These are phyloP conservation scores for Epicampocera succincta DNA, from an alignment of 2,888 invertebrate species.

Conservation along the genomic window DNA sequence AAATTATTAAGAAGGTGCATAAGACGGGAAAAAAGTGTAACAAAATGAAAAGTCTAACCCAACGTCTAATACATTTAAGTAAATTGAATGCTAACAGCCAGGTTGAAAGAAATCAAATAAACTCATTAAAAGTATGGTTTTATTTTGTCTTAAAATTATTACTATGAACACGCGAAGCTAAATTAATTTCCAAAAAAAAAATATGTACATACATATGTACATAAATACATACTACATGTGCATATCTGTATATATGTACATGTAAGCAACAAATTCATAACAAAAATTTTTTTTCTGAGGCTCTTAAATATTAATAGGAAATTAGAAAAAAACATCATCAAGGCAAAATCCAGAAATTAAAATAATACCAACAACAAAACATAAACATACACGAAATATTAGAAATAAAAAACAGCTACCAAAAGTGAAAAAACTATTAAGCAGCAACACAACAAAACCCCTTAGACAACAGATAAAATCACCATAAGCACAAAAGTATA, in stretches of 20 bases:
- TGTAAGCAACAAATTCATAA: constrained; percentile 36
- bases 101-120: constrained; percentile 28
- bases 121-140: constrained; percentile 41
- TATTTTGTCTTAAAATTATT: constrained; percentile 6
- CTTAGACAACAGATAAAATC: constrained; percentile 59
- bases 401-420: constrained; percentile 26
- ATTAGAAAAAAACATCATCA: constrained; percentile 14
- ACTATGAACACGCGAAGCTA: constrained; percentile 33
- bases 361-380: constrained; percentile 41
- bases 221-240: neutral
- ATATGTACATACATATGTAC: neutral
- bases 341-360: constrained; percentile 28
- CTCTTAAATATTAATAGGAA: constrained; percentile 11
- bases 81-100: constrained; percentile 45
- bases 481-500: constrained; percentile 43
- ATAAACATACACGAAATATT: constrained; percentile 15
- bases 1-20: neutral
- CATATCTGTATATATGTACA: neutral
- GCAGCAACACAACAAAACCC: constrained; percentile 29
- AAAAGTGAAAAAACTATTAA: constrained; percentile 9
- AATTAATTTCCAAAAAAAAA: constrained; percentile 37
- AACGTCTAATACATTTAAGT: constrained; percentile 26
- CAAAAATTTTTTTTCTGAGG: constrained; percentile 22
- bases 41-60: constrained; percentile 43
- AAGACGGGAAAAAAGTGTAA: constrained; percentile 14